Evolutionary conservation across 2,113 vertebrate genomes (phyloP), one percentile per base, ranked within the genome.

Genomic region (Neopipo cinnamomea): DNA sequence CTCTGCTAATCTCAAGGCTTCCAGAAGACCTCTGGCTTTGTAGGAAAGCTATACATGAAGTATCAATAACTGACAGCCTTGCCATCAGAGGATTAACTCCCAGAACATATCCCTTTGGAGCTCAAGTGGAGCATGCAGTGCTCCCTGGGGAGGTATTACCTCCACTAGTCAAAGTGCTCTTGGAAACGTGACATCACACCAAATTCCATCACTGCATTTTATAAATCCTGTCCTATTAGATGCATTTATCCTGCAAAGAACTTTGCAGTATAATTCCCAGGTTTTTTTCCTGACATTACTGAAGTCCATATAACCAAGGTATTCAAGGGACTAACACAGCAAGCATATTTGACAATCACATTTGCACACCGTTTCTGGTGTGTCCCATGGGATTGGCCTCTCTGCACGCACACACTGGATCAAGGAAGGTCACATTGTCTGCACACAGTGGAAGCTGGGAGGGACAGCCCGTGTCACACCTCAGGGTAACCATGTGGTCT

Each of bases 1-100:
- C 89, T 75, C 61, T 91, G 91, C 76, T 97, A 92, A 96, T 93
- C 47, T 71, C 50, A 53, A 89, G 86, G 68, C 86, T 92, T 93
- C 56, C 68, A 91, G 73, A 75, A 92, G 83, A 85, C 44, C 76
- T 93, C 65, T 42, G 46, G 35, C 65, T 89, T 80, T 84, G 86
- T 65, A 62, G 19, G 24, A 93, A 89, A 84, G 78, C 89, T 56
- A 75, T 22, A 75, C 33, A 63, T 20, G 68, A 81, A 78, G 35
- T 61, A 89, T 59, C 91, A 91, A 20, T 75, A 92, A 85, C 85
- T 59, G 96, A 91, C 93, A 92, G 84, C 39, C 47, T 74, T 74
- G 37, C 59, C 61, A 17, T 28, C 89, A 81, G 91, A 86, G 94
- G 68, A 93, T 80, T 87, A 91, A 83, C 86, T 85, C 76, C 80